phyloP scores from a whole-genome alignment of 2,797 vertebrate genomes.

The Pangasius larnaudii region DNA sequence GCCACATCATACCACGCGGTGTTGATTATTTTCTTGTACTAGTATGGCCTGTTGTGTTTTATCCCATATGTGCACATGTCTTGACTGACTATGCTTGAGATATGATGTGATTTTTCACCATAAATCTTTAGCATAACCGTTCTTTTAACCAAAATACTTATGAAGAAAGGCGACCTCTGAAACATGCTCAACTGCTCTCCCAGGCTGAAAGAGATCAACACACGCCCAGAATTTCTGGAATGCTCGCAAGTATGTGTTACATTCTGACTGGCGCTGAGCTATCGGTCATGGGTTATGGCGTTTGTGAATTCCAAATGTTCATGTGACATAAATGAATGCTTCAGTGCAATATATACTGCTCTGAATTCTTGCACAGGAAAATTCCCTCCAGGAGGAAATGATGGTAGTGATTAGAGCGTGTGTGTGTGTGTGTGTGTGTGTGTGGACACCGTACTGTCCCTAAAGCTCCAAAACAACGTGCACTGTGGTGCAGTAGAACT shows the following conservation, averaged over 20 bases:
- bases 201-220: conserved; percentile 26
- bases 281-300: not conserved
- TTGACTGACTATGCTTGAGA: not conserved
- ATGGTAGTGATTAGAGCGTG: conserved; percentile 40
- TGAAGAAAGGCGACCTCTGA: not conserved
- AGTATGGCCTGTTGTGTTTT: not conserved
- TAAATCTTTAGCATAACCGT: not conserved
- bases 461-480: conserved; percentile 35
- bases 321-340: conserved; percentile 29
- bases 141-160: not conserved
- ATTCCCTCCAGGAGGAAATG: conserved; percentile 16
- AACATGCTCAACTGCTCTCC: not conserved
- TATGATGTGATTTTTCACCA: not conserved
- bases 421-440: conserved; percentile 49
- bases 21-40: not conserved
- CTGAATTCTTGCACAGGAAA: conserved; percentile 35
- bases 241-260: conserved; percentile 55
- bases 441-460: not conserved
- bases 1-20: not conserved
- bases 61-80: not conserved
- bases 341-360: conserved; percentile 14
- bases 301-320: conserved; percentile 39
- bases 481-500: conserved; percentile 27
- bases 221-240: conserved; percentile 49
- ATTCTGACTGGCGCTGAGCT: conserved; percentile 49